Conservation (phyloP, 92 coral and sea anemone genomes). For the Porites divaricata region DNA sequence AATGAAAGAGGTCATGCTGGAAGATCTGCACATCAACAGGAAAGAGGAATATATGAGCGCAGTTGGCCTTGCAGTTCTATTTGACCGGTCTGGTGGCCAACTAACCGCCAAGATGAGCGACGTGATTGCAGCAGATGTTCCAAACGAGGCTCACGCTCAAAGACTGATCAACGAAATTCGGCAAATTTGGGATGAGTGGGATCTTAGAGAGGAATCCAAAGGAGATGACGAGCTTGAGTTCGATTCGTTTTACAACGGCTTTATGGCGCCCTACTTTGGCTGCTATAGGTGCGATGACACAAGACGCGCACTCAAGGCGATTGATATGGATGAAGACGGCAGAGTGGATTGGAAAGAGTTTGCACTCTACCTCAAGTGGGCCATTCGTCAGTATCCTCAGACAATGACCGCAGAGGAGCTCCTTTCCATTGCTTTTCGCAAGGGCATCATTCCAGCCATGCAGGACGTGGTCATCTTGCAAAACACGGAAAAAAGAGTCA, state of each 20-base stretch:
- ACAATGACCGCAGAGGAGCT: conserved; percentile 30
- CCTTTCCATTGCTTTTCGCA: conserved; percentile 40
- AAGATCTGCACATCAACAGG: conserved; percentile 66
- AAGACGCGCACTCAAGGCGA: conserved; percentile 49
- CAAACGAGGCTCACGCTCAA: conserved; percentile 28
- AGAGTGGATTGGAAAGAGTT: conserved; percentile 61
- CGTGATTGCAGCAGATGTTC: conserved; percentile 45
- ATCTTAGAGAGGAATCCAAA: conserved; percentile 46
- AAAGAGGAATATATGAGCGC: conserved; percentile 84
- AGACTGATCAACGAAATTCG: conserved; percentile 46
- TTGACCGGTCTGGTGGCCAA: conserved; percentile 80
- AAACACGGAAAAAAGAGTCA: not conserved
- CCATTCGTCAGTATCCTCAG: conserved; percentile 37
- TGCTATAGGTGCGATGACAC: conserved; percentile 61
- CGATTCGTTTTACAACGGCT: conserved; percentile 69
- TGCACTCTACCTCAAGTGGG: conserved; percentile 44
- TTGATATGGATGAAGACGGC: conserved; percentile 62
- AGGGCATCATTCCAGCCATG: conserved; percentile 86
- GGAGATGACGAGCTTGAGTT: conserved; percentile 58
- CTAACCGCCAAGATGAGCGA: conserved; percentile 64
- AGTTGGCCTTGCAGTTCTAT: conserved; percentile 68
- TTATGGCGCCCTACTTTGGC: conserved; percentile 71
- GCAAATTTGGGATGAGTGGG: conserved; percentile 68
- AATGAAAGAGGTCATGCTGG: conserved; percentile 73
- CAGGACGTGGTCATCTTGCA: conserved; percentile 46